phyloP scores from a whole-genome alignment of 2,888 invertebrate genomes.

The Tenthredo mesomela region DNA sequence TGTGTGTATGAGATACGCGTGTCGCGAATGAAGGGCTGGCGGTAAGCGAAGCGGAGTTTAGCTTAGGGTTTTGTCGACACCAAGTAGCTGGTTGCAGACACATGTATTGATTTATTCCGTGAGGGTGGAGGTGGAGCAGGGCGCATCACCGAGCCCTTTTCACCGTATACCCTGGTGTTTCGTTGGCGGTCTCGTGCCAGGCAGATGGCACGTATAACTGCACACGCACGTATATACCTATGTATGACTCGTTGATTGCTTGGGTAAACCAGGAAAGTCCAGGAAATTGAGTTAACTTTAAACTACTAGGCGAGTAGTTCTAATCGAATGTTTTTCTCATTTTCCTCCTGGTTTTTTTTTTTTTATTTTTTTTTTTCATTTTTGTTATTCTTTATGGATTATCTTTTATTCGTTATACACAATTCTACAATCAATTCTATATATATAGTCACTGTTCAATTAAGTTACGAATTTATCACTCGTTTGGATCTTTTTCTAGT shows the following conservation, averaged over 20 bases:
- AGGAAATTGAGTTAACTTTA: neutral
- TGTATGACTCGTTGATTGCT: slow-evolving; percentile 14
- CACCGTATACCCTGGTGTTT: slow-evolving; percentile 29
- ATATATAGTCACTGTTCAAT: neutral
- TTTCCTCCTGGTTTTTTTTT: neutral
- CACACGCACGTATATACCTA: slow-evolving; percentile 15
- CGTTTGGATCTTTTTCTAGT: no score
- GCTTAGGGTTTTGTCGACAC: slow-evolving; percentile 57
- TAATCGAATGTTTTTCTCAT: neutral
- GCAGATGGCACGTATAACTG: slow-evolving; percentile 66
- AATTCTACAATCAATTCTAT: neutral
- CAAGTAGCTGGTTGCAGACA: slow-evolving; percentile 72
- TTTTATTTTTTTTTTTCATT: neutral
- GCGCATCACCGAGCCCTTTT: slow-evolving; percentile 51
- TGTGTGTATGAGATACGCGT: neutral
- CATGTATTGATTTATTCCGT: slow-evolving; percentile 77
- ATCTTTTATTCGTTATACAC: neutral
- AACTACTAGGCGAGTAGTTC: neutral
- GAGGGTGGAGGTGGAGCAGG: slow-evolving; percentile 60
- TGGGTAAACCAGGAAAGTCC: neutral
- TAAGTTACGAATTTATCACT: no score
- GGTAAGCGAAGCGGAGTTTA: slow-evolving; percentile 31
- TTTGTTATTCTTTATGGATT: neutral
- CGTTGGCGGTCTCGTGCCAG: slow-evolving; percentile 56
- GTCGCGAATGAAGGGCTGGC: neutral